Percentiles rank a stretch among this genome's conserved stretches.
Evolutionary conservation across 2,888 invertebrate species (phyloP).

Genomic region (Orchesellides sinensis): DNA sequence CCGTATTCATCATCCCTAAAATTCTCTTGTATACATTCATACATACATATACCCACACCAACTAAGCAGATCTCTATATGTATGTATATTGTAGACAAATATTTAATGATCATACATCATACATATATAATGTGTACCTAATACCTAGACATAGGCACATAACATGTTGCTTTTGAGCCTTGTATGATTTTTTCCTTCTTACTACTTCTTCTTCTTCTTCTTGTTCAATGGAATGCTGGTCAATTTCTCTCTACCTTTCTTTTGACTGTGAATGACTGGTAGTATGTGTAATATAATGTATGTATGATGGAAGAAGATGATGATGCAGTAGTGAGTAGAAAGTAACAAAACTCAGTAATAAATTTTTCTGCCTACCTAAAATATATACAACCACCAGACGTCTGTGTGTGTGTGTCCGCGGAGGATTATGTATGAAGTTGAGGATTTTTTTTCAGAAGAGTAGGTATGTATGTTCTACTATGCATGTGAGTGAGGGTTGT

Average conservation of each 20-base stretch:
- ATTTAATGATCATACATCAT: conserved; percentile 53
- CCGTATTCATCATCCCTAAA: too few relatives aligned
- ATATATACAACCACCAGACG: not conserved
- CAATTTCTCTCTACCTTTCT: conserved; percentile 59
- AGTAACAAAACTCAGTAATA: conserved; percentile 40
- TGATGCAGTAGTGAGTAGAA: conserved; percentile 8
- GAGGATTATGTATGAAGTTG: not conserved
- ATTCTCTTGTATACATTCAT: too few relatives aligned
- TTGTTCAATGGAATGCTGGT: conserved; percentile 64
- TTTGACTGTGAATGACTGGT: conserved; percentile 61
- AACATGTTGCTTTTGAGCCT: not conserved
- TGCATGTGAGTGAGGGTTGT: too few relatives aligned
- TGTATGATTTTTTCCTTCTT: conserved; percentile 20
- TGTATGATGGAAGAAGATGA: too few relatives aligned
- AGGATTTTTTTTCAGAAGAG: too few relatives aligned
- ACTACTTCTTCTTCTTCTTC: conserved; percentile 40
- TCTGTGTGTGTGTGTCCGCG: not conserved
- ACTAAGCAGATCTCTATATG: too few relatives aligned
- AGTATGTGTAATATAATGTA: too few relatives aligned
- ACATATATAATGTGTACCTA: conserved; percentile 5
- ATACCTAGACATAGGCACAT: not conserved
- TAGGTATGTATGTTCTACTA: too few relatives aligned
- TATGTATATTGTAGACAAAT: conserved; percentile 55
- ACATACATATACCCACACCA: conserved; percentile 14
- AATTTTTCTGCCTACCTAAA: conserved; percentile 15